Conservation (phyloP, 2,888 invertebrate genomes). For the Phoronis australis region DNA sequence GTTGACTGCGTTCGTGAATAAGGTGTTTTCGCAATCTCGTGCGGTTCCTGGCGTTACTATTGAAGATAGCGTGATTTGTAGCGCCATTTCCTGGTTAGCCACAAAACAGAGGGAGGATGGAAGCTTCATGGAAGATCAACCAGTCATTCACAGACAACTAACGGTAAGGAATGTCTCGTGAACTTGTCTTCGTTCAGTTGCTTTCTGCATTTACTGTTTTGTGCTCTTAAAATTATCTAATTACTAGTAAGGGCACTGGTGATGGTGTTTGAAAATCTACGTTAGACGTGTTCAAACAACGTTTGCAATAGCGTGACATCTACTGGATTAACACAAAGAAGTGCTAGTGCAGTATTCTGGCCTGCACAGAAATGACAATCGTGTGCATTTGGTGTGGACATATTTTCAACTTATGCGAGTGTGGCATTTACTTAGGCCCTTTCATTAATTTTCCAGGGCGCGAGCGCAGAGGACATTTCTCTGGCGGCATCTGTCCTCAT, state of each 20-base stretch:
- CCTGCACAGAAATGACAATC: too few relatives aligned
- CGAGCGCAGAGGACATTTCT: not conserved
- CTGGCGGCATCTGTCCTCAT: constrained; percentile 1
- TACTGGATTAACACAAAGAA: too few relatives aligned
- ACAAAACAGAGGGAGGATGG: constrained; percentile 20
- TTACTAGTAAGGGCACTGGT: not conserved
- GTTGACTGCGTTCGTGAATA: constrained; percentile 31
- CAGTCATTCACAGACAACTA: constrained; percentile 26
- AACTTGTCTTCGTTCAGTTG: not conserved
- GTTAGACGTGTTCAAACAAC: too few relatives aligned
- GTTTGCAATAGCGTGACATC: too few relatives aligned
- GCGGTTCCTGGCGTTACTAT: constrained; percentile 18
- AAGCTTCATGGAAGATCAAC: constrained; percentile 15
- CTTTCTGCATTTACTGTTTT: not conserved
- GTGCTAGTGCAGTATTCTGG: too few relatives aligned
- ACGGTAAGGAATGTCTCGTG: too few relatives aligned
- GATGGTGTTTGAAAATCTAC: too few relatives aligned
- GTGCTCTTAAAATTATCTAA: not conserved
- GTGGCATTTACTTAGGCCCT: too few relatives aligned
- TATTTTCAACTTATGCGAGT: too few relatives aligned
- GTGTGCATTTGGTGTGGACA: too few relatives aligned
- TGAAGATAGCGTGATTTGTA: constrained; percentile 21
- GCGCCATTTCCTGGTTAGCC: constrained; percentile 22
- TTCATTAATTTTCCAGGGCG: constrained; percentile 1
- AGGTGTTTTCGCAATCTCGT: constrained; percentile 25